Conservation (phyloP, 2,888 invertebrate genomes). For the Acholoe squamosa region DNA sequence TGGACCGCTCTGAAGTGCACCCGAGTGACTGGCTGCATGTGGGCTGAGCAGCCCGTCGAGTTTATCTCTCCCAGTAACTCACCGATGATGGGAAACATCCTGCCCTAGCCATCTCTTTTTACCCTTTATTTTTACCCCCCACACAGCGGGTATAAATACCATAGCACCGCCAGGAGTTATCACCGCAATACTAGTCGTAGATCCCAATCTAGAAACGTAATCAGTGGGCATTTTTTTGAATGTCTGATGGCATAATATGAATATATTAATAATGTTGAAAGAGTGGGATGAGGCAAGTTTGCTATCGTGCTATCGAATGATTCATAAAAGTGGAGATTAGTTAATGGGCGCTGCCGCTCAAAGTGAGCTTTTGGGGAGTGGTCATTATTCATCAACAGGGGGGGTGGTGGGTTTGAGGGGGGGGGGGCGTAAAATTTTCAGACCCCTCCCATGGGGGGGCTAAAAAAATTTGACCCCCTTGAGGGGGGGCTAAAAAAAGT, state of each 20-base stretch:
- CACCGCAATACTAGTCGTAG: not conserved
- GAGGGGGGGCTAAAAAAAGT: too few relatives aligned
- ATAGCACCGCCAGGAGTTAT: not conserved
- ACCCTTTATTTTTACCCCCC: not conserved
- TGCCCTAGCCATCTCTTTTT: not conserved
- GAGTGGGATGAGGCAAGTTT: not conserved
- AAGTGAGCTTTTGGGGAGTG: too few relatives aligned
- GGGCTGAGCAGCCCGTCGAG: not conserved
- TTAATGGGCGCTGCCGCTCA: too few relatives aligned
- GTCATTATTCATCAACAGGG: too few relatives aligned
- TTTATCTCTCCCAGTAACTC: constrained; percentile 1
- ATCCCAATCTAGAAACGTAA: not conserved
- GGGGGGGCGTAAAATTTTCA: too few relatives aligned
- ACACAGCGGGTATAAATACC: not conserved
- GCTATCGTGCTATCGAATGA: not conserved
- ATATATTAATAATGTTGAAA: not conserved
- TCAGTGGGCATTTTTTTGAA: not conserved
- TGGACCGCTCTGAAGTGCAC: constrained; percentile 33
- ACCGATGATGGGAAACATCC: not conserved
- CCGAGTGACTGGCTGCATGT: constrained; percentile 19
- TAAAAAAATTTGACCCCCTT: too few relatives aligned
- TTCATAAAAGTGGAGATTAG: not conserved
- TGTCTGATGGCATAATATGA: constrained; percentile 3
- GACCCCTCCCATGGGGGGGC: too few relatives aligned
- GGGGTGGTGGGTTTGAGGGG: too few relatives aligned